Conservation (phyloP, 2,113 vertebrate species). For the Bos javanicus region DNA sequence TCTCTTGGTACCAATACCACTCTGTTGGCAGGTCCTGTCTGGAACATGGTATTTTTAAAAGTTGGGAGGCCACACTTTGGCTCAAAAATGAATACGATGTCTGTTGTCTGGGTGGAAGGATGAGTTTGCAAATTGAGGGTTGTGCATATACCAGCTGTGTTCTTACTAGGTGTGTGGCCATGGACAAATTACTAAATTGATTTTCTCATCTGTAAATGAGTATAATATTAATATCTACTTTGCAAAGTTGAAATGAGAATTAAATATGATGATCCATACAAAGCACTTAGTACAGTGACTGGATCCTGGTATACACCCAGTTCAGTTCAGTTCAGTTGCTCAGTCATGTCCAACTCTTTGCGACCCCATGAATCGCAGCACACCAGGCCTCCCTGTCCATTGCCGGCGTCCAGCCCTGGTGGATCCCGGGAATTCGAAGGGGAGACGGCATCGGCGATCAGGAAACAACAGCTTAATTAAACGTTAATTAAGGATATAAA, state of each 20-base stretch:
- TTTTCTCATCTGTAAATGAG: neutral
- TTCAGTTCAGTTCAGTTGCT: too few species aligned
- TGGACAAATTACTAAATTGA: neutral
- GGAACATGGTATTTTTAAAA: neutral
- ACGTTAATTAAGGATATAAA: too few species aligned
- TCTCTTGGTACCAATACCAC: neutral
- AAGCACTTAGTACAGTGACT: neutral
- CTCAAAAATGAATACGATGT: neutral
- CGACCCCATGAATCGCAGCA: too few species aligned
- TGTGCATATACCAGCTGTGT: fast-evolving
- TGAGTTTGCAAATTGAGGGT: neutral
- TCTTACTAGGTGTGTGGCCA: neutral
- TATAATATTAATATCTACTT: neutral
- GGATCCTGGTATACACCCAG: neutral
- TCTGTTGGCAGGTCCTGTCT: neutral
- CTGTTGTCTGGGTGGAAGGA: neutral
- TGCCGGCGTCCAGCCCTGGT: too few species aligned
- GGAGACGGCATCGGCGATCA: too few species aligned
- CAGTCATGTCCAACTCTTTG: too few species aligned
- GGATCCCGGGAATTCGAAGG: too few species aligned
- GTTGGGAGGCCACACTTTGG: neutral
- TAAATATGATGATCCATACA: neutral
- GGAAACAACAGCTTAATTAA: too few species aligned
- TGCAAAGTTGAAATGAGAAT: neutral
- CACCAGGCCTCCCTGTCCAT: too few species aligned